phyloP scores from a whole-genome alignment of 2,888 invertebrate genomes.

The Endotricha flammealis region DNA sequence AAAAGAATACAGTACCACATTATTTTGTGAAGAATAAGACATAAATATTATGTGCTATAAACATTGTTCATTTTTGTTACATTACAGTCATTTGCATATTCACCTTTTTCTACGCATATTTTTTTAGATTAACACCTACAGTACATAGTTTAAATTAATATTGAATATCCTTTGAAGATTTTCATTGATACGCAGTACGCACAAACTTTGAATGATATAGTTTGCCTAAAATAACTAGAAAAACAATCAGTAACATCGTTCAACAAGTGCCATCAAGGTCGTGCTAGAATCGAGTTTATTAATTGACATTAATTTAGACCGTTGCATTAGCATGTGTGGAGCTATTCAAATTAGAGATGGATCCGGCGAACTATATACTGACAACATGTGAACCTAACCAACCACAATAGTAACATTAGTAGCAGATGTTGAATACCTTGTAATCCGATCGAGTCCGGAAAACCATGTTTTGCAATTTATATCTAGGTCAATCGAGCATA shows the following conservation, averaged over 20 bases:
- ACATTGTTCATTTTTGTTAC: too few species aligned
- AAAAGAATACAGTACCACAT: too few species aligned
- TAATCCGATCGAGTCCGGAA: slow-evolving; percentile 26
- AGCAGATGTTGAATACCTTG: neutral
- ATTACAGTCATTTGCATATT: too few species aligned
- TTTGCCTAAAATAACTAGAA: slow-evolving; percentile 34
- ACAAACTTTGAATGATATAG: slow-evolving; percentile 2
- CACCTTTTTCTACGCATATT: too few species aligned
- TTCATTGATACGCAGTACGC: too few species aligned
- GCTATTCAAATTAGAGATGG: slow-evolving; percentile 15
- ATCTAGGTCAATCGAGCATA: slow-evolving; percentile 47
- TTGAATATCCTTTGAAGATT: too few species aligned
- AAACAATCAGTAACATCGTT: slow-evolving; percentile 39
- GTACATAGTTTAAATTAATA: too few species aligned
- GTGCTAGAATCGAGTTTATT: slow-evolving; percentile 44
- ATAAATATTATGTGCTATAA: too few species aligned
- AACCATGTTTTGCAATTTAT: slow-evolving; percentile 34
- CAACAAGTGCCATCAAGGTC: slow-evolving; percentile 46
- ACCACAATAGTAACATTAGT: neutral
- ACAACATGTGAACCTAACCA: neutral
- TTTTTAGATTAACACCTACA: too few species aligned
- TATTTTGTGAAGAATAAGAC: too few species aligned
- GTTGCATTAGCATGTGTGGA: slow-evolving; percentile 7
- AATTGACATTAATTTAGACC: slow-evolving; percentile 39
- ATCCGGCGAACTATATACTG: slow-evolving; percentile 21